These are phyloP conservation scores for Catamblyrhynchus diadema DNA, from an alignment of 2,797 vertebrate species.

Conservation along the genomic window DNA sequence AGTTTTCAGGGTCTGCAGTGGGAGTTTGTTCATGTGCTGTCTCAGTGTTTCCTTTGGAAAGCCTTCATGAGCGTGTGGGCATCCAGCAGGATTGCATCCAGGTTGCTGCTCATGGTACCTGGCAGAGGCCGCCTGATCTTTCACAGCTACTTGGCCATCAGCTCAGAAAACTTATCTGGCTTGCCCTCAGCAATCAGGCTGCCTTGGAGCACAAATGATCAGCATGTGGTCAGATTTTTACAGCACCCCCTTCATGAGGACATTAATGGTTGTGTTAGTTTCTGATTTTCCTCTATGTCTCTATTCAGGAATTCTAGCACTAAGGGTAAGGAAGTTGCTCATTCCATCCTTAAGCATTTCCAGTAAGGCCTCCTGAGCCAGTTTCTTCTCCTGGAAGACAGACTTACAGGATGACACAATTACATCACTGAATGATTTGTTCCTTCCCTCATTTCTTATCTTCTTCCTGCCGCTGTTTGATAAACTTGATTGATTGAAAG, in stretches of 20 bases:
- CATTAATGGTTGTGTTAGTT: constrained; percentile 80
- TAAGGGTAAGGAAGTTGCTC: constrained; percentile 79
- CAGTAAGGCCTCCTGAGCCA: constrained; percentile 80
- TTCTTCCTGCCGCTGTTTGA: constrained; percentile 82
- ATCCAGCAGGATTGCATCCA: constrained; percentile 80
- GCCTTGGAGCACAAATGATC: constrained; percentile 81
- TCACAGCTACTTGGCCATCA: constrained; percentile 85
- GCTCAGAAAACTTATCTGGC: constrained; percentile 79
- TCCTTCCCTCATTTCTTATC: constrained; percentile 83
- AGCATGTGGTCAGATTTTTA: constrained; percentile 83
- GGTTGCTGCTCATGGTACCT: constrained; percentile 73
- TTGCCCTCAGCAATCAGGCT: constrained; percentile 73
- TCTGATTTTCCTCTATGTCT: constrained; percentile 79
- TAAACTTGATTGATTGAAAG: constrained; percentile 87
- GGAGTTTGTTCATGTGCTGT: constrained; percentile 75
- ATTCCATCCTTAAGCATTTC: constrained; percentile 84
- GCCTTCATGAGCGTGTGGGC: constrained; percentile 79
- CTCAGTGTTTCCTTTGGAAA: constrained; percentile 80
- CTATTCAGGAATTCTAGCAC: constrained; percentile 79
- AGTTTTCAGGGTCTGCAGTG: constrained; percentile 81
- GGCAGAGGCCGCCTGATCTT: constrained; percentile 78
- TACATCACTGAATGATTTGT: constrained; percentile 84
- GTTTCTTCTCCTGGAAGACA: constrained; percentile 81
- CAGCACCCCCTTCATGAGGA: constrained; percentile 79
- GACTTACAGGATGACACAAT: constrained; percentile 83